Evolutionary conservation across 1,140 invertebrate species (phyloP).

Genomic region (Drosophila tani): DNA sequence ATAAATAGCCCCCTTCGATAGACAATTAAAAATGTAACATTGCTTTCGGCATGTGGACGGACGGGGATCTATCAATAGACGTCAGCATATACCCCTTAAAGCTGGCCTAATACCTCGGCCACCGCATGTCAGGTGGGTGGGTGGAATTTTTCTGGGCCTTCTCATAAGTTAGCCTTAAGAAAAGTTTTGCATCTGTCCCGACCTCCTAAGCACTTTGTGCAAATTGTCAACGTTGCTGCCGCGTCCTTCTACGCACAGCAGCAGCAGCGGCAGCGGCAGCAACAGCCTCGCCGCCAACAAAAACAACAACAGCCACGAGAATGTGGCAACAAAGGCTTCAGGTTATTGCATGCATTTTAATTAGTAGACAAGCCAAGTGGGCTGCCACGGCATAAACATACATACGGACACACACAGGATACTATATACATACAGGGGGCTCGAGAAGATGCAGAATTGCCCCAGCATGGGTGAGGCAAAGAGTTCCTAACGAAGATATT

Average conservation of each 20-base stretch:
- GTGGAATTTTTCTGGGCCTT: constrained; percentile 25
- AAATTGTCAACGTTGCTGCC: constrained; percentile 70
- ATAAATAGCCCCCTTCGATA: constrained; percentile 70
- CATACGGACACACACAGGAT: background rate
- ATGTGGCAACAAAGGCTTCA: constrained; percentile 81
- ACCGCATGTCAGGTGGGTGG: constrained; percentile 6
- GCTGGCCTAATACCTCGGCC: constrained; percentile 13
- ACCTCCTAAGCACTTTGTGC: constrained; percentile 70
- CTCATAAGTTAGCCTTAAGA: constrained; percentile 31
- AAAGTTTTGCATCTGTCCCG: constrained; percentile 29
- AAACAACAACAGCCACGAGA: constrained; percentile 56
- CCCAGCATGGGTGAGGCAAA: constrained; percentile 26
- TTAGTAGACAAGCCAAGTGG: constrained; percentile 83
- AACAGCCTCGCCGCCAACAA: constrained; percentile 48
- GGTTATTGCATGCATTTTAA: constrained; percentile 83
- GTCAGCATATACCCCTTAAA: constrained; percentile 7
- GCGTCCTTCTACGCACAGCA: constrained; percentile 75
- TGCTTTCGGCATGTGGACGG: constrained; percentile 21
- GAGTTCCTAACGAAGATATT: constrained; percentile 23
- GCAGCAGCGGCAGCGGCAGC: constrained; percentile 29
- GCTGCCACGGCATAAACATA: constrained; percentile 51
- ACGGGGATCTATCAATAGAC: constrained; percentile 71
- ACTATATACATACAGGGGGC: constrained; percentile 33
- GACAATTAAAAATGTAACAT: constrained; percentile 76
- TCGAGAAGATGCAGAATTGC: constrained; percentile 49